phyloP scores from a whole-genome alignment of 2,888 invertebrate species.

The Zygaena filipendulae region DNA sequence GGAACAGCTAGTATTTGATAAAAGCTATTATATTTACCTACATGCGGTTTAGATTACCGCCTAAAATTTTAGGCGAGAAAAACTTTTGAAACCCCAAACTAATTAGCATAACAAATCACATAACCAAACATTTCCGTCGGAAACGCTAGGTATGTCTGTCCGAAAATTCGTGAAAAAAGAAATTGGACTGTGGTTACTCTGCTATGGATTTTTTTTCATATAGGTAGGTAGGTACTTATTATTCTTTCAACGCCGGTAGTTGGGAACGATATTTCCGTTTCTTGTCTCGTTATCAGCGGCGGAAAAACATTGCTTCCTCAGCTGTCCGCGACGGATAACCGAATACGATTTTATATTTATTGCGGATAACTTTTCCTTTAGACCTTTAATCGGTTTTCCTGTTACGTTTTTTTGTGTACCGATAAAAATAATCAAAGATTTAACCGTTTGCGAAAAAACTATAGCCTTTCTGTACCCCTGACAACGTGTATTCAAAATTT shows the following conservation, averaged over 20 bases:
- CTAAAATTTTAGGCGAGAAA: no score
- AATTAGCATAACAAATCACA: conserved; percentile 39
- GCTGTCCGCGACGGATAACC: conserved; percentile 34
- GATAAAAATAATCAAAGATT: no score
- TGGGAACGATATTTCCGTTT: conserved; percentile 37
- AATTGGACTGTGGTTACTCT: no score
- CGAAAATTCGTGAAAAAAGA: conserved; percentile 22
- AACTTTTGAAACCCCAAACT: conserved; percentile 20
- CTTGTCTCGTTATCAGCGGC: conserved; percentile 52
- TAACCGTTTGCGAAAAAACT: no score
- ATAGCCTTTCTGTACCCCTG: no score
- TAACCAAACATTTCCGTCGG: conserved; percentile 33
- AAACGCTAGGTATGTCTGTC: conserved; percentile 18
- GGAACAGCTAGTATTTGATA: no score
- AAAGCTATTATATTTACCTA: no score
- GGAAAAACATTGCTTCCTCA: conserved; percentile 57
- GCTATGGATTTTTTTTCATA: conserved; percentile 41
- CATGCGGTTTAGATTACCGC: no score
- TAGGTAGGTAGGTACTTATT: conserved; percentile 43
- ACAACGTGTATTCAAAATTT: no score
- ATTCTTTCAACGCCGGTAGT: conserved; percentile 29
- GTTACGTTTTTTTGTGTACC: no score
- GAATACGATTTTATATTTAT: conserved; percentile 35
- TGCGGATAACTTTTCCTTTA: no score
- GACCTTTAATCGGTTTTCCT: conserved; percentile 18